These are phyloP conservation scores for Helleia helle DNA, from an alignment of 2,888 invertebrate genomes.

Conservation along the genomic window DNA sequence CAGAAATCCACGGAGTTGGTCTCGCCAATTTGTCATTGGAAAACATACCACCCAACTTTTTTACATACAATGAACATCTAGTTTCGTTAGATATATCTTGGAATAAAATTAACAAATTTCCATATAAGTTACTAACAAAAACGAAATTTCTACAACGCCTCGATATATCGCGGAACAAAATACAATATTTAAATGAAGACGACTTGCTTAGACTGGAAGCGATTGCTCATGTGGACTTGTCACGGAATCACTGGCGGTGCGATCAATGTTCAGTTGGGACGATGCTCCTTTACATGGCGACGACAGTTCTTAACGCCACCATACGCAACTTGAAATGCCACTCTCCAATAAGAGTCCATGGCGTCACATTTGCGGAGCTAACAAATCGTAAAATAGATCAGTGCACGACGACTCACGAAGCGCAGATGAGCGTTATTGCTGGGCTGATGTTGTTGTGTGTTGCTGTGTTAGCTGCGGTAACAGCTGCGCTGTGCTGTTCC, in stretches of 20 bases:
- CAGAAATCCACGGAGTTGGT: conserved; percentile 71
- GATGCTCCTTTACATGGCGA: conserved; percentile 72
- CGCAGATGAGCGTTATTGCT: conserved; percentile 71
- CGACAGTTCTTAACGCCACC: conserved; percentile 63
- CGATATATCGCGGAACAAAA: conserved; percentile 82
- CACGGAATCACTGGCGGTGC: conserved; percentile 80
- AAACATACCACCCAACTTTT: conserved; percentile 71
- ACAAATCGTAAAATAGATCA: conserved; percentile 43
- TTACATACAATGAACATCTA: conserved; percentile 75
- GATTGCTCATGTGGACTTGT: conserved; percentile 66
- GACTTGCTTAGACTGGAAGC: conserved; percentile 74
- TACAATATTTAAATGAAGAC: conserved; percentile 76
- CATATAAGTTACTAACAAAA: conserved; percentile 68
- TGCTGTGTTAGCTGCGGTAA: conserved; percentile 64
- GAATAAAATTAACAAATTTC: conserved; percentile 77
- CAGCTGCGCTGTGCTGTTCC: conserved; percentile 77
- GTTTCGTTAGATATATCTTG: conserved; percentile 81
- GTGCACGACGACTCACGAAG: conserved; percentile 67
- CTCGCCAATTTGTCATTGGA: conserved; percentile 75
- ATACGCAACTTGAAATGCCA: conserved; percentile 73
- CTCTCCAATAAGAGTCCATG: conserved; percentile 71
- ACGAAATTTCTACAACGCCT: conserved; percentile 75
- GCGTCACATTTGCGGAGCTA: conserved; percentile 42
- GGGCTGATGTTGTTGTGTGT: conserved; percentile 58
- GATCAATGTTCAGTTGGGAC: conserved; percentile 76